These are phyloP conservation scores for Danionella dracula DNA, from an alignment of 2,797 vertebrate species.

Conservation along the genomic window DNA sequence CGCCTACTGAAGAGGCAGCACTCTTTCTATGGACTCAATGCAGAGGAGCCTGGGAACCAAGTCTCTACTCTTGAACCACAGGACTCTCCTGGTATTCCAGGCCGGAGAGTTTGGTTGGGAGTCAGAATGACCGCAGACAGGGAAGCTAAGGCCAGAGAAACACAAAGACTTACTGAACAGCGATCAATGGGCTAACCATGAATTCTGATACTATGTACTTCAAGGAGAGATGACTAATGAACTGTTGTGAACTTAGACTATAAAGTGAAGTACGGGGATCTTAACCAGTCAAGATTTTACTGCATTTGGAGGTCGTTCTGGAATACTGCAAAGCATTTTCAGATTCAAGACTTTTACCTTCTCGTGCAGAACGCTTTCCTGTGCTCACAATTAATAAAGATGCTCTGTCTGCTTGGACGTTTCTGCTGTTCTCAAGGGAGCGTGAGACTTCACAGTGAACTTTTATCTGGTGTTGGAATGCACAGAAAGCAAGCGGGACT, in stretches of 20 bases:
- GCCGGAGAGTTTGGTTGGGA: conserved; percentile 23
- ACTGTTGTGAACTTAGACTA: conserved; percentile 9
- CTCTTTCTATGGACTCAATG: conserved; percentile 38
- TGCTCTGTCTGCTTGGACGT: conserved; percentile 33
- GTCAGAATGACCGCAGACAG: conserved; percentile 9
- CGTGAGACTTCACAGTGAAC: conserved; percentile 31
- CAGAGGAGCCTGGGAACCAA: conserved; percentile 34
- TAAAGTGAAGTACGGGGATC: conserved; percentile 27
- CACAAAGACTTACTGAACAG: conserved; percentile 29
- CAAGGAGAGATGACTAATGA: background rate
- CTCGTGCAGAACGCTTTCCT: conserved; percentile 32
- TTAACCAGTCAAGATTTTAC: conserved; percentile 30
- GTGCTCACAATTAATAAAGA: conserved; percentile 27
- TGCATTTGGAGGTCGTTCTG: conserved; percentile 17
- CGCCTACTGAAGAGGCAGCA: conserved; percentile 23
- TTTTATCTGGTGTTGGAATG: conserved; percentile 40
- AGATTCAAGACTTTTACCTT: conserved; percentile 36
- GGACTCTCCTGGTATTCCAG: conserved; percentile 40
- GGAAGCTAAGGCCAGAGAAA: conserved; percentile 13
- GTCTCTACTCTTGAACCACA: conserved; percentile 30
- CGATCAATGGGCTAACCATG: conserved; percentile 4
- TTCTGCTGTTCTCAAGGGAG: conserved; percentile 10
- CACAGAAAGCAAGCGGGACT: conserved; percentile 33
- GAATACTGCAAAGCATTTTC: conserved; percentile 14
- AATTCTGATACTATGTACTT: conserved; percentile 9